Evolutionary conservation across 1,140 invertebrate genomes (phyloP), one percentile per base, ranked within the genome.

Genomic region (Ganaspis sp.): DNA sequence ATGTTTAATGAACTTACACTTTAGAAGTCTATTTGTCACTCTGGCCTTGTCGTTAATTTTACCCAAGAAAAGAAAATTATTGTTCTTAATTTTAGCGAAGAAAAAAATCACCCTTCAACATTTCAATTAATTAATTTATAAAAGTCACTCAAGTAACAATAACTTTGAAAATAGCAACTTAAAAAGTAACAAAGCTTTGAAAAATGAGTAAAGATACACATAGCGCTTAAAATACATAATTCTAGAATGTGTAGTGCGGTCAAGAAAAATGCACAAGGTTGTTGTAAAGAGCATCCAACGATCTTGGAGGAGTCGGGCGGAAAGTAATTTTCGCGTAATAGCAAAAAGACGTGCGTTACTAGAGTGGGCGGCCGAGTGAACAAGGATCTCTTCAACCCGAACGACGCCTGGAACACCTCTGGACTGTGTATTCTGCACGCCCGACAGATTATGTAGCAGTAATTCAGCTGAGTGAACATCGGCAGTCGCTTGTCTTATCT

Each of bases 241-340:
- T n/a, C 23, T 19, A 71, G 58, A 75, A 34, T 64, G 73, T 58
- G 58, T 74, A 72, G 72, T 76, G 72, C 26, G 45, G 72, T 73
- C 19, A 34, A 76, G 40, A 29, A 72, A 74, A 74, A 42, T 73
- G 64, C 71, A 73, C 74, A 64, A 75, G 72, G 71, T 74, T 70
- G 29, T 17, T 45, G 38, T 73, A 70, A 77, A 77, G 71, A 78
- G 37, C 73, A 49, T 58, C 12, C 38, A 76, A 73, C 72, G 64
- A 78, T 82, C 72, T 80, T 45, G 69, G 64, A 77, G 54, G 73
- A 74, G 78, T 79, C 74, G 49, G 73, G 75, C 72, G 72, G 73
- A 80, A 84, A 85, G 79, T 84, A 86, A 86, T 87, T 84, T 83
- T 82, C 70, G 79, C 76, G 73, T 80, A 82, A 84, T 81, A 70